Evolutionary conservation across 2,113 vertebrate genomes (phyloP).

Genomic region (Hyaena hyaena): DNA sequence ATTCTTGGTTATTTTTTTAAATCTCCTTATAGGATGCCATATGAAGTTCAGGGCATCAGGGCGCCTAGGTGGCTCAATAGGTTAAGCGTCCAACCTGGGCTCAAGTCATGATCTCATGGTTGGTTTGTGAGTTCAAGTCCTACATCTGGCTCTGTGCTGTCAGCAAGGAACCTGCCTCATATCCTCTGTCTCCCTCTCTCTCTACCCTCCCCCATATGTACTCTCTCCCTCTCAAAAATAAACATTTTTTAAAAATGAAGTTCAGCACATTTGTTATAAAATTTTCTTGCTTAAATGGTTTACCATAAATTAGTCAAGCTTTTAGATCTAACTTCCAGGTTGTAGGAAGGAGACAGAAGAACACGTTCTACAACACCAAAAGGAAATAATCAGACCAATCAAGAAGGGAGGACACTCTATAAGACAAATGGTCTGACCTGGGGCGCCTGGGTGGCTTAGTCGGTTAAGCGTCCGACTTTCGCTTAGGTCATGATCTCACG

Average conservation of each 20-base stretch:
- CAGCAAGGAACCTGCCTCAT: no score
- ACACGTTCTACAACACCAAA: background rate
- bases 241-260: background rate
- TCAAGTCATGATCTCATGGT: no score
- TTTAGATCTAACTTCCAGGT: conserved; percentile 19
- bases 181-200: no score
- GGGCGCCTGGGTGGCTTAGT: no score
- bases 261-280: background rate
- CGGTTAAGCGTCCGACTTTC: no score
- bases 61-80: no score
- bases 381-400: conserved; percentile 16
- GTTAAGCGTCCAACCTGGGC: no score
- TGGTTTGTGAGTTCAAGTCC: no score
- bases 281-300: background rate
- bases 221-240: no score
- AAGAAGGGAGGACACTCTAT: background rate
- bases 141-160: no score
- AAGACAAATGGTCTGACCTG: background rate
- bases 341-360: background rate
- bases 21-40: background rate
- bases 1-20: background rate
- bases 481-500: no score
- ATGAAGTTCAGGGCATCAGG: background rate
- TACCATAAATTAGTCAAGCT: conserved; percentile 7
- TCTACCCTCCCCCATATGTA: no score